Evolutionary conservation across 2,797 vertebrate species (phyloP).

Genomic region (Sus cebifrons): DNA sequence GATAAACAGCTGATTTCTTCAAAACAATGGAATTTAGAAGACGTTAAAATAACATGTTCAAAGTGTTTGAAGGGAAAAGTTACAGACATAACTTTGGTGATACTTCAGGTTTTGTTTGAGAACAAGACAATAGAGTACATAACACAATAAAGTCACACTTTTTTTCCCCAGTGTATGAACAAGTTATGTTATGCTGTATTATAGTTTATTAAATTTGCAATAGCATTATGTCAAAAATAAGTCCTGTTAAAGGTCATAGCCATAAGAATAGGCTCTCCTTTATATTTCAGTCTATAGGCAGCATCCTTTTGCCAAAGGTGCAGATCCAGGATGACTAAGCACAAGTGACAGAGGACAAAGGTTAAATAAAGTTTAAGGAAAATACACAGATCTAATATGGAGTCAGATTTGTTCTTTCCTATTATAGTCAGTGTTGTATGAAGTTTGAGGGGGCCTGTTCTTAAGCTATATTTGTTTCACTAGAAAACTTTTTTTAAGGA

Average conservation of each 20-base stretch:
- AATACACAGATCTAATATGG: too few species aligned
- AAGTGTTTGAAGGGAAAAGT: background rate
- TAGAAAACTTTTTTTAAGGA: background rate
- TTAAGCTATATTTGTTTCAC: background rate
- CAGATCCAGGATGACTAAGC: too few species aligned
- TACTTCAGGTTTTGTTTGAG: background rate
- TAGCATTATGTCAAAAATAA: background rate
- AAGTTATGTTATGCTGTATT: background rate
- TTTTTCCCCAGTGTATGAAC: background rate
- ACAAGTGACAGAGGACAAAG: too few species aligned
- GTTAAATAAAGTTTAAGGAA: too few species aligned
- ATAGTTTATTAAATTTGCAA: background rate
- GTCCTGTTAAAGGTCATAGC: too few species aligned
- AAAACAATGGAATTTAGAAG: background rate
- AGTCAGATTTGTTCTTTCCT: too few species aligned
- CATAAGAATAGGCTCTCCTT: too few species aligned
- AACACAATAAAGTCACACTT: background rate
- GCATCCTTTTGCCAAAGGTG: too few species aligned
- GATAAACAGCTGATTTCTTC: background rate
- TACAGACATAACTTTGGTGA: background rate
- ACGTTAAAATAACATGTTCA: background rate
- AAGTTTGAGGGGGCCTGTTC: background rate
- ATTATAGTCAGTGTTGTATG: too few species aligned
- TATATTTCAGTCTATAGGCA: too few species aligned
- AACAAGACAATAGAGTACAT: background rate